Evolutionary conservation across 2,888 invertebrate species (phyloP).

Genomic region (Unio pictorum): DNA sequence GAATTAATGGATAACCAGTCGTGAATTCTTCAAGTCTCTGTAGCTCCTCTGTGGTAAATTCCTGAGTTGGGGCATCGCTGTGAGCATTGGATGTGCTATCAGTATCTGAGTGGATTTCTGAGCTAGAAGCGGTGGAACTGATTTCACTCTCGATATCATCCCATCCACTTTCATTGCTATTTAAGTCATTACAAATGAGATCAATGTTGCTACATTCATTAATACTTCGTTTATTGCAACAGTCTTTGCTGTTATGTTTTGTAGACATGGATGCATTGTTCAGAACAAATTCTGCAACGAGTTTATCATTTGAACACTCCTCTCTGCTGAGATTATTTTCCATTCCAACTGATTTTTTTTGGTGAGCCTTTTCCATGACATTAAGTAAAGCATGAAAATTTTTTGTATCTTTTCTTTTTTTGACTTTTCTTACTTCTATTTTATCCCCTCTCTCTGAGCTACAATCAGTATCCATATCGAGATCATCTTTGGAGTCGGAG

Average conservation of each 20-base stretch:
- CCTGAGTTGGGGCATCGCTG: slow-evolving; percentile 29
- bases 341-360: slow-evolving; percentile 34
- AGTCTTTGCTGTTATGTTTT: slow-evolving; percentile 20
- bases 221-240: slow-evolving; percentile 50
- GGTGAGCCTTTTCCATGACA: slow-evolving; percentile 65
- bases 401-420: slow-evolving; percentile 58
- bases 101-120: slow-evolving; percentile 58
- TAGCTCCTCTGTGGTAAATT: slow-evolving; percentile 57
- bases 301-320: slow-evolving; percentile 32
- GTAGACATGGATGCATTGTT: slow-evolving; percentile 52
- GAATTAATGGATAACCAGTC: slow-evolving; percentile 62
- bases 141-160: slow-evolving; percentile 58
- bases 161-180: slow-evolving; percentile 45
- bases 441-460: slow-evolving; percentile 29
- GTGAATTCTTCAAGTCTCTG: slow-evolving; percentile 62
- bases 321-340: slow-evolving; percentile 25
- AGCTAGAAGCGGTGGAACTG: slow-evolving; percentile 56
- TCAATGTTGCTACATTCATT: slow-evolving; percentile 65
- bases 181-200: slow-evolving; percentile 68
- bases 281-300: slow-evolving; percentile 50
- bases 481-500: slow-evolving; percentile 27
- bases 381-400: slow-evolving; percentile 67
- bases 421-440: slow-evolving; percentile 21
- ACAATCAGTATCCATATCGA: slow-evolving; percentile 30
- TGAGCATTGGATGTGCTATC: slow-evolving; percentile 40